A percentile compares a stretch with the other conserved stretches of the same genome.
phyloP scores from a whole-genome alignment of 2,797 vertebrate genomes.

The Cheirogaleus major region DNA sequence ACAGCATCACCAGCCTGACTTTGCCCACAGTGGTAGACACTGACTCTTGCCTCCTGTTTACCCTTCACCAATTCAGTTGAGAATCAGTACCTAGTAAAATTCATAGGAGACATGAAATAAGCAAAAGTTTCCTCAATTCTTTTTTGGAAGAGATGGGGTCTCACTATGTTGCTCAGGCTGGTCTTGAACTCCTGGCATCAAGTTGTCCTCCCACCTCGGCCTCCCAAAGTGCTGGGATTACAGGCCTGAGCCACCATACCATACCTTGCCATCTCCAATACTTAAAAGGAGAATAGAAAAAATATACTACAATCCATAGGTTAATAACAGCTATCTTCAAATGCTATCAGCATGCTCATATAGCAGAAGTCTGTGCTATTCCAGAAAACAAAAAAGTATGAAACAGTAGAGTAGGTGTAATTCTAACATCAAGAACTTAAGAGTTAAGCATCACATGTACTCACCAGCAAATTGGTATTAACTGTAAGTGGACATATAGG shows the following conservation, averaged over 20 bases:
- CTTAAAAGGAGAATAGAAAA: conserved; percentile 18
- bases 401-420: not conserved
- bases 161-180: not conserved
- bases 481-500: too few relatives aligned
- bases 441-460: too few relatives aligned
- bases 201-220: not conserved
- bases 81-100: not conserved
- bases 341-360: conserved; percentile 1
- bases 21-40: not conserved
- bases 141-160: not conserved
- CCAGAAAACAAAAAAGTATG: conserved; percentile 30
- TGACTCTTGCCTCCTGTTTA: not conserved
- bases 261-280: not conserved
- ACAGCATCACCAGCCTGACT: not conserved
- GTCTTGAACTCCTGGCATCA: not conserved
- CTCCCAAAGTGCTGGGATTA: not conserved
- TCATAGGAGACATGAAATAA: conserved; percentile 19
- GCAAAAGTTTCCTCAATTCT: not conserved
- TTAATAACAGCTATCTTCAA: conserved; percentile 42
- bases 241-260: not conserved
- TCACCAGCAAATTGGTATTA: too few relatives aligned
- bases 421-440: not conserved
- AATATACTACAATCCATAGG: conserved; percentile 1
- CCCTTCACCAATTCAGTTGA: not conserved
- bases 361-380: conserved; percentile 32